Conservation (phyloP, 2,113 vertebrate species). For the Macroglossus sobrinus region DNA sequence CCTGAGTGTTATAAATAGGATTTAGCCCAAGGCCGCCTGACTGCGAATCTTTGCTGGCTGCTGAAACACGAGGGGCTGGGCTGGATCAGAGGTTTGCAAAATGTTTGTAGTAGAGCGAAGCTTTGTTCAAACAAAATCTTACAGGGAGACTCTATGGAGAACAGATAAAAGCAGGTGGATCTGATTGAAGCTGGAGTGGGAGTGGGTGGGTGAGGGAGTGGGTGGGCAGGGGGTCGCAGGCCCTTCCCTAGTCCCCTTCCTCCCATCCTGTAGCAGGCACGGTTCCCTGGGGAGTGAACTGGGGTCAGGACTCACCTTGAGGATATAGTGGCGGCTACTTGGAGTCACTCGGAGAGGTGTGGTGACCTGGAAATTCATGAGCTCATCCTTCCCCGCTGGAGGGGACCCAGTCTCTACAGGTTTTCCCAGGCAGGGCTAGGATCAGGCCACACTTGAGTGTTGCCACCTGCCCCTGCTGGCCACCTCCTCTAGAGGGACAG, state of each 20-base stretch:
- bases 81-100: constrained; percentile 61
- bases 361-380: neutral
- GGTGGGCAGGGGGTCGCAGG: neutral
- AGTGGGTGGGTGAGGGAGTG: neutral
- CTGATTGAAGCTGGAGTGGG: neutral
- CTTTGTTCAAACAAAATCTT: constrained; percentile 63
- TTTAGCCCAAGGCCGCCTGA: constrained; percentile 2
- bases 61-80: neutral
- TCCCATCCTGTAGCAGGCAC: neutral
- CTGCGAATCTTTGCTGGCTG: neutral
- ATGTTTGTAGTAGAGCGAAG: constrained; percentile 59
- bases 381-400: neutral
- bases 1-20: constrained; percentile 41
- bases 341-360: neutral
- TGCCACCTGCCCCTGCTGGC: neutral
- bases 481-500: neutral
- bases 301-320: neutral
- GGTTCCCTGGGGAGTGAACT: neutral
- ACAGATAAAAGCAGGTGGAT: constrained; percentile 42
- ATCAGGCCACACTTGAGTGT: neutral
- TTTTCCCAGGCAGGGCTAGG: fast-evolving
- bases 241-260: neutral
- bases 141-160: neutral
- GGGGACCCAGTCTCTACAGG: too few relatives aligned
- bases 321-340: too few relatives aligned